phyloP scores from a whole-genome alignment of 37 sponge, comb jelly and placozoan species.

The Eunapius fragilis region DNA sequence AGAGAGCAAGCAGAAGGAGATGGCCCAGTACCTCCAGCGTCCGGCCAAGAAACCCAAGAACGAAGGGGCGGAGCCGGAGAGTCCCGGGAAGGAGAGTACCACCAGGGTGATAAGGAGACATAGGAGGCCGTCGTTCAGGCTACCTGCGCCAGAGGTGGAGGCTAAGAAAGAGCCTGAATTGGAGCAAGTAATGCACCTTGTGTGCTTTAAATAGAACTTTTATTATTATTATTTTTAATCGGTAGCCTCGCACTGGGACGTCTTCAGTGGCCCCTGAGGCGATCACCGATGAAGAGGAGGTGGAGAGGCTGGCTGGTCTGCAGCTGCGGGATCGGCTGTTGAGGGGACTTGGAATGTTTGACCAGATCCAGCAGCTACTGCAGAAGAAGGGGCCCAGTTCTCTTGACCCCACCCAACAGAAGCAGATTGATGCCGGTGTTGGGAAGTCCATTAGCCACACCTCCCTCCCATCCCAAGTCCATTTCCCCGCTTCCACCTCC shows the following conservation, averaged over 20 bases:
- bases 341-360: slow-evolving; percentile 77
- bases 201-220: background rate
- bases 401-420: background rate
- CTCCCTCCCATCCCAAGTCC: background rate
- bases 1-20: slow-evolving; percentile 61
- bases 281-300: slow-evolving; percentile 83
- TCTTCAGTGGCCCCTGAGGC: slow-evolving; percentile 17
- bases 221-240: background rate
- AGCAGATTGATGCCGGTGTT: background rate
- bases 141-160: slow-evolving; percentile 26
- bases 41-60: background rate
- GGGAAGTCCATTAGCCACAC: background rate
- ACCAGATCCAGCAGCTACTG: slow-evolving; percentile 68
- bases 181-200: background rate
- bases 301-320: slow-evolving; percentile 80
- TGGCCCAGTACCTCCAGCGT: background rate
- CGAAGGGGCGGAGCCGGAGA: slow-evolving; percentile 33
- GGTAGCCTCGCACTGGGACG: slow-evolving; percentile 21
- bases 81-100: slow-evolving; percentile 26
- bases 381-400: background rate
- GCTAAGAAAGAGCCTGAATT: slow-evolving; percentile 10
- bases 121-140: slow-evolving; percentile 30
- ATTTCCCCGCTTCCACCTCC: background rate
- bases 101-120: background rate
- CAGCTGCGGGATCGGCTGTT: slow-evolving; percentile 87